phyloP scores from a whole-genome alignment of 1,140 invertebrate genomes.

The Bombus impatiens region DNA sequence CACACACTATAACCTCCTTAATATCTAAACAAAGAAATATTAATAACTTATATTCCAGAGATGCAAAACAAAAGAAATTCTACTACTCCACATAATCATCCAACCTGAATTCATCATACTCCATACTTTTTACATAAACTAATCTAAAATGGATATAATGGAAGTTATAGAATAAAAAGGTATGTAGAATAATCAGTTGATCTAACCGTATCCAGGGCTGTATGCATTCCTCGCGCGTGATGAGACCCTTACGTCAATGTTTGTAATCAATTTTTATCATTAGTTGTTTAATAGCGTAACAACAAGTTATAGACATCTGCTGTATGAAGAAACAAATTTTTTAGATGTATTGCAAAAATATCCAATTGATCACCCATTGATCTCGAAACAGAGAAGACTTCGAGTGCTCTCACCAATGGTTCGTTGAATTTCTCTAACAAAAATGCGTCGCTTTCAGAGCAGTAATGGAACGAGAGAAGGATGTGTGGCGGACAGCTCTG shows the following conservation, averaged over 20 bases:
- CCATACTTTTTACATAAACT: not conserved
- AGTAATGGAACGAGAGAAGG: not conserved
- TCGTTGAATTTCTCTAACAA: slow-evolving; percentile 14
- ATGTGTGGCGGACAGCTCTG: not conserved
- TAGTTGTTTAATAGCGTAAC: no score
- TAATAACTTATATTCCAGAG: not conserved
- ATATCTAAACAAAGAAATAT: not conserved
- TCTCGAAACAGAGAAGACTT: not conserved
- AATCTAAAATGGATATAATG: not conserved
- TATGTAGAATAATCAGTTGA: not conserved
- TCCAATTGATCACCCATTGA: not conserved
- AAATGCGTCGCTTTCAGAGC: slow-evolving; percentile 8
- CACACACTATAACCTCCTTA: not conserved
- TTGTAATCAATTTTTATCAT: not conserved
- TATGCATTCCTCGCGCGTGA: not conserved
- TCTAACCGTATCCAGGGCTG: fast-evolving
- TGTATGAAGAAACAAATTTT: no score
- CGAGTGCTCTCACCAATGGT: not conserved
- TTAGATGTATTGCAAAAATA: no score
- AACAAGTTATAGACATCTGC: no score
- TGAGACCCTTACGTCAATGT: not conserved
- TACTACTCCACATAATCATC: not conserved
- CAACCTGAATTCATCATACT: not conserved
- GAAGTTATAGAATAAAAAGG: not conserved
- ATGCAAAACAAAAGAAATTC: not conserved